phyloP scores from a whole-genome alignment of 2,113 vertebrate species.

The Bucco capensis region DNA sequence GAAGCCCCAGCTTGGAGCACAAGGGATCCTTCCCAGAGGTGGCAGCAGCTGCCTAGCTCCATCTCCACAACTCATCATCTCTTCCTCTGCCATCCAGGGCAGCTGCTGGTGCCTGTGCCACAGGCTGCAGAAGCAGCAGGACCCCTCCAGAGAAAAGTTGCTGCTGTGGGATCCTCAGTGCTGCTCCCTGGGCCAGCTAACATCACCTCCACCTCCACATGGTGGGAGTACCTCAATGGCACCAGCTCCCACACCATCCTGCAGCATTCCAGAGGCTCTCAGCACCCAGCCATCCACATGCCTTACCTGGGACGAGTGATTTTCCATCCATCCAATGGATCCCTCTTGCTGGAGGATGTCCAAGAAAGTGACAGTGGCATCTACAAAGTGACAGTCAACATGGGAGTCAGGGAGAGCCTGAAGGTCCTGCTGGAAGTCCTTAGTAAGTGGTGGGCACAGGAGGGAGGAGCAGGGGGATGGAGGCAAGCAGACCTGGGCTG shows the following conservation, averaged over 20 bases:
- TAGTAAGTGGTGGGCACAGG: neutral
- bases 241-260: neutral
- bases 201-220: accelerated
- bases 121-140: accelerated
- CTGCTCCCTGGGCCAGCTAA: neutral
- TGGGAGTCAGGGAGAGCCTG: neutral
- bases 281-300: accelerated
- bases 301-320: accelerated
- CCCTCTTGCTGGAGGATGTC: neutral
- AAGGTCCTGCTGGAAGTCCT: constrained; percentile 22
- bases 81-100: neutral
- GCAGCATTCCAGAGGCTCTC: accelerated
- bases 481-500: accelerated
- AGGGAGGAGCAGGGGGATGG: neutral
- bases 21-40: no score
- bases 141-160: neutral
- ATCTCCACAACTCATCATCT: accelerated
- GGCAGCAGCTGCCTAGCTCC: neutral
- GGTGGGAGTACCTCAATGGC: neutral
- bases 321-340: neutral
- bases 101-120: neutral
- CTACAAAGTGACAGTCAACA: neutral
- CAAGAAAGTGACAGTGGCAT: constrained; percentile 30
- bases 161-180: neutral
- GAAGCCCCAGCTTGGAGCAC: no score